phyloP scores from a whole-genome alignment of 2,888 invertebrate genomes.

The Leuctra nigra region DNA sequence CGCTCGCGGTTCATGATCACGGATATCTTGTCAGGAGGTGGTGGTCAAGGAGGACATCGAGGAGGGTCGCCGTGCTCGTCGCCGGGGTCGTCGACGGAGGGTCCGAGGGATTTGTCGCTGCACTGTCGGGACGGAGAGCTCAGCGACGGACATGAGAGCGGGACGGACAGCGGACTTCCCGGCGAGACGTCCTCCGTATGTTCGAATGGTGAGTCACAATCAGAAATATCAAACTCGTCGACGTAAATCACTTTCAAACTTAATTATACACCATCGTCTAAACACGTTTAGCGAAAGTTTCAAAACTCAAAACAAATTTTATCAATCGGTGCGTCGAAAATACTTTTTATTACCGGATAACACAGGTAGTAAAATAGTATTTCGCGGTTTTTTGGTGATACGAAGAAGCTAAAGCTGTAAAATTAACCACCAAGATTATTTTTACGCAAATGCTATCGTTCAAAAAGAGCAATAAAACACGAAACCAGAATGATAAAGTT shows the following conservation, averaged over 20 bases:
- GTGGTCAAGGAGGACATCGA: constrained; percentile 35
- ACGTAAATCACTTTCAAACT: not conserved
- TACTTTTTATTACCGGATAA: no score
- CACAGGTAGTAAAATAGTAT: no score
- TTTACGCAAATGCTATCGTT: no score
- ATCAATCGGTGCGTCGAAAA: no score
- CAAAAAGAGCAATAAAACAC: no score
- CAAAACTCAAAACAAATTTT: no score
- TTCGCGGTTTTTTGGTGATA: no score
- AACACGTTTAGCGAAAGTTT: no score
- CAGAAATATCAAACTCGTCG: not conserved
- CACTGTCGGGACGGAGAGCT: constrained; percentile 37
- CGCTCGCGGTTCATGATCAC: constrained; percentile 81
- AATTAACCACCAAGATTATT: no score
- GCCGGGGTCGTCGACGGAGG: constrained; percentile 46
- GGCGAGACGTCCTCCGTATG: constrained; percentile 49
- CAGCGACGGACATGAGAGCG: constrained; percentile 40
- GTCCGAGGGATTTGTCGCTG: constrained; percentile 48
- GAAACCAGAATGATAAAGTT: no score
- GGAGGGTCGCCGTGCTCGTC: constrained; percentile 40
- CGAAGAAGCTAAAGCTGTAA: no score
- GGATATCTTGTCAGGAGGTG: constrained; percentile 68
- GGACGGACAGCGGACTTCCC: constrained; percentile 48
- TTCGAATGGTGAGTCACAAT: constrained; percentile 45
- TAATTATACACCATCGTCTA: not conserved